Conservation (phyloP, 2,113 vertebrate genomes). For the Pimephales promelas region DNA sequence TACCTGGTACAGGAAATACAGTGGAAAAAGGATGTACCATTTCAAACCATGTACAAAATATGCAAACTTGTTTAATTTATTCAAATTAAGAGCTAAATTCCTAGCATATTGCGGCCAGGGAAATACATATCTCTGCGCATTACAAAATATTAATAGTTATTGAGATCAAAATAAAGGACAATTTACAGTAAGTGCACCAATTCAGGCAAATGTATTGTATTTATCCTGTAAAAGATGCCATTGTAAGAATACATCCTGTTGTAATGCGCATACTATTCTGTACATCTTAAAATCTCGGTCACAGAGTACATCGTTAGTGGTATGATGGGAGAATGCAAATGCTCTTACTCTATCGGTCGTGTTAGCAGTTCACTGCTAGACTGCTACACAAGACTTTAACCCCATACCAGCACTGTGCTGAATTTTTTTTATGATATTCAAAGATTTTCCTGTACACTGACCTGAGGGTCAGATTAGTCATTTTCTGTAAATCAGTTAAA, state of each 20-base stretch:
- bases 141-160: neutral
- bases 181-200: neutral
- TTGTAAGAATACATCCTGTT: neutral
- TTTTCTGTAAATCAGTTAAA: neutral
- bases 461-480: neutral
- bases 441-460: neutral
- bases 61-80: neutral
- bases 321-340: neutral
- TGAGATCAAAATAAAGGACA: neutral
- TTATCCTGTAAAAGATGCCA: neutral
- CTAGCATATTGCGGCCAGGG: neutral
- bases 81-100: neutral
- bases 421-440: neutral
- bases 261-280: neutral
- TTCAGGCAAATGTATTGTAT: neutral
- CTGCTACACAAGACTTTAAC: neutral
- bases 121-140: neutral
- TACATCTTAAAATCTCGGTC: neutral
- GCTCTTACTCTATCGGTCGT: neutral
- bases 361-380: neutral
- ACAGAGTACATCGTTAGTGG: neutral
- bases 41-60: neutral
- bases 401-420: neutral
- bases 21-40: neutral
- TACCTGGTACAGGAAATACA: neutral